Percentiles rank a stretch among this genome's conserved stretches.
These are phyloP conservation scores for Psittacula cyanocephala DNA, from an alignment of 2,113 vertebrate species.

Conservation along the genomic window DNA sequence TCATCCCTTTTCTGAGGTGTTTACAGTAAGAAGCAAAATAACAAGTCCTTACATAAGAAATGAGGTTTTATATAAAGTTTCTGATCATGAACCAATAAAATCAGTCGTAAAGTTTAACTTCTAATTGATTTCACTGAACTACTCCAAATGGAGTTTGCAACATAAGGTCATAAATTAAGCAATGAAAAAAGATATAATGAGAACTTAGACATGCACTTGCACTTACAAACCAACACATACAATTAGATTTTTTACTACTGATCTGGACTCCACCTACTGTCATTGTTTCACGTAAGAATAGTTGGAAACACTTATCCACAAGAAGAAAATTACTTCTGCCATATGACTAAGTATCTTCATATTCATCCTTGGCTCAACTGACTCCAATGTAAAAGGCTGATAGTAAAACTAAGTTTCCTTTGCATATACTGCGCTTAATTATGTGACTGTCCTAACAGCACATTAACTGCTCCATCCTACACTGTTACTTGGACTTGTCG, in stretches of 20 bases:
- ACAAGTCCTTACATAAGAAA: background rate
- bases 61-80: background rate
- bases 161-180: background rate
- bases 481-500: background rate
- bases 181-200: background rate
- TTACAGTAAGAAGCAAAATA: background rate
- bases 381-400: background rate
- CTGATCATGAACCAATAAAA: background rate
- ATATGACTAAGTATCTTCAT: background rate
- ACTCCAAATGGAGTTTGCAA: background rate
- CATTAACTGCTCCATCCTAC: background rate
- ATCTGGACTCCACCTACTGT: background rate
- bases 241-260: background rate
- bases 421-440: background rate
- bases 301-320: background rate
- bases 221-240: background rate
- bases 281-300: background rate
- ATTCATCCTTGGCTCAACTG: background rate
- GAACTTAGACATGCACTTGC: background rate
- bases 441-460: background rate
- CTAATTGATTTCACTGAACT: background rate
- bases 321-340: background rate
- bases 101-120: background rate
- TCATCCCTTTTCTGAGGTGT: background rate
- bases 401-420: background rate